Evolutionary conservation across 2,888 invertebrate species (phyloP).

Genomic region (Ethmia dodecea): DNA sequence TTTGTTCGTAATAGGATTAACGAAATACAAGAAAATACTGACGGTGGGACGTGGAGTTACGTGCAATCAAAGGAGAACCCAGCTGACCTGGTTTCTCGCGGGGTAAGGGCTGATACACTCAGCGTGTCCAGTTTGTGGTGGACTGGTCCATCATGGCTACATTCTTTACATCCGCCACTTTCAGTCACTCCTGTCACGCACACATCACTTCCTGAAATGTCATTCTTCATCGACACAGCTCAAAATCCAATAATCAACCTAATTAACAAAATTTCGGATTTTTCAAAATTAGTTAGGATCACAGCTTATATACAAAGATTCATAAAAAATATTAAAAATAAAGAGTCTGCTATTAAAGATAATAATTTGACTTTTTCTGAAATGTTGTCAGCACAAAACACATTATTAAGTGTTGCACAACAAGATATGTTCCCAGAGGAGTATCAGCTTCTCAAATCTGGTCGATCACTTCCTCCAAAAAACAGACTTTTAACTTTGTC

Average conservation of each 20-base stretch:
- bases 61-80: slow-evolving; percentile 23
- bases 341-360: slow-evolving; percentile 9
- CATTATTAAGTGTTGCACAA: slow-evolving; percentile 6
- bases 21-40: slow-evolving; percentile 23
- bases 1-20: slow-evolving; percentile 23
- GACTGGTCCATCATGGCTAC: slow-evolving; percentile 19
- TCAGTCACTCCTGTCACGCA: too few species aligned
- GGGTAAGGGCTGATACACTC: slow-evolving; percentile 17
- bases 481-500: slow-evolving; percentile 14
- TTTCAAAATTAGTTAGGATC: slow-evolving; percentile 5
- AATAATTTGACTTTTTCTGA: slow-evolving; percentile 7
- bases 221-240: neutral
- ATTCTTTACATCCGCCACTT: slow-evolving; percentile 4
- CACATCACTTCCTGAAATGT: neutral
- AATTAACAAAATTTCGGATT: slow-evolving; percentile 6
- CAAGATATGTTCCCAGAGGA: slow-evolving; percentile 12
- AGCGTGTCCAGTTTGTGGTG: slow-evolving; percentile 19
- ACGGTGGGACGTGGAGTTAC: slow-evolving; percentile 18
- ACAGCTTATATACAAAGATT: slow-evolving; percentile 11
- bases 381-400: slow-evolving; percentile 2
- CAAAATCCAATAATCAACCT: neutral
- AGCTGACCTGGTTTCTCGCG: slow-evolving; percentile 25
- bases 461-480: slow-evolving; percentile 7
- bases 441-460: slow-evolving; percentile 2
- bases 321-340: slow-evolving; percentile 6